A percentile compares a stretch with the other conserved stretches of the same genome.
phyloP scores from a whole-genome alignment of 2,888 invertebrate species.

The Fragum whitleyi region DNA sequence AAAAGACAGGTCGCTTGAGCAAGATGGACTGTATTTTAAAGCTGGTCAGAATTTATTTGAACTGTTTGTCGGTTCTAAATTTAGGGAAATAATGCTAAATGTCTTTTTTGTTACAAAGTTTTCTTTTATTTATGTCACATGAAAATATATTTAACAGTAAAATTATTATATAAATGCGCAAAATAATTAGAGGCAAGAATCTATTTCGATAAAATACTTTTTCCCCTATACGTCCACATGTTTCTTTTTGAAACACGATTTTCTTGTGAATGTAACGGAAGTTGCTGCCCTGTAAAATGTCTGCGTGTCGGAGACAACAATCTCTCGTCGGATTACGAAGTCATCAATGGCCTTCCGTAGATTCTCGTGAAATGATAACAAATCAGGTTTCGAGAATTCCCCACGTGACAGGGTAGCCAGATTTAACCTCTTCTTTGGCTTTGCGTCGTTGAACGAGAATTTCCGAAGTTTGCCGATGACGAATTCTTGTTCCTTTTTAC shows the following conservation, averaged over 20 bases:
- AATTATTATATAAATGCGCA: no score
- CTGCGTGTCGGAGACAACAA: conserved; percentile 60
- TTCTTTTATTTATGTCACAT: no score
- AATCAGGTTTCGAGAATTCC: conserved; percentile 39
- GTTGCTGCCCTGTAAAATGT: conserved; percentile 53
- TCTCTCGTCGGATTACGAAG: conserved; percentile 69
- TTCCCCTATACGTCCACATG: conserved; percentile 1
- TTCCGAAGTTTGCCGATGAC: conserved; percentile 61
- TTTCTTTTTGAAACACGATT: conserved; percentile 50
- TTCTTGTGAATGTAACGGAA: conserved; percentile 66
- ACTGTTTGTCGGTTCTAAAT: no score
- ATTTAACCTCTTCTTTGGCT: conserved; percentile 35
- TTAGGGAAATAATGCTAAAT: no score
- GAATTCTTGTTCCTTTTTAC: conserved; percentile 16
- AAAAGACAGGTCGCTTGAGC: no score
- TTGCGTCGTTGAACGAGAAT: conserved; percentile 54
- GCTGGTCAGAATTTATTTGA: no score
- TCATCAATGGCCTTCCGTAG: conserved; percentile 57
- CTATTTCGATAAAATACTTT: not conserved
- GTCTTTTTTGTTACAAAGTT: no score
- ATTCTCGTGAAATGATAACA: conserved; percentile 46
- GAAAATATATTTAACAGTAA: no score
- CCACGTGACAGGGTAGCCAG: conserved; percentile 31
- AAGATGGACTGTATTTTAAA: no score
- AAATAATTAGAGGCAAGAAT: no score